A percentile compares a stretch with the other conserved stretches of the same genome.
These are phyloP conservation scores for Melinaea menophilus DNA, from an alignment of 2,888 invertebrate species.

Conservation along the genomic window DNA sequence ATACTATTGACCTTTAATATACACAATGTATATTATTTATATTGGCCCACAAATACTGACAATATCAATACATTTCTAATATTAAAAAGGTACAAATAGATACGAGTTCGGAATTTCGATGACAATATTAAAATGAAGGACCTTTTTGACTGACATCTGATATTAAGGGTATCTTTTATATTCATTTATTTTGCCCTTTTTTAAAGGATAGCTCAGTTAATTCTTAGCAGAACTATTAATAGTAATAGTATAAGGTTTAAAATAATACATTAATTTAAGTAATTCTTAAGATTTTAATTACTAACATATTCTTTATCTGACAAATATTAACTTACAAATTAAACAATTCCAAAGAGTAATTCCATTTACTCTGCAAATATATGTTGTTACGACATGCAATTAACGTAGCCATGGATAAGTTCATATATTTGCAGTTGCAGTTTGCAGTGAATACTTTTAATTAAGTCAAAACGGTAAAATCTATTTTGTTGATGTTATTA, in stretches of 20 bases:
- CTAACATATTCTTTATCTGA: slow-evolving; percentile 44
- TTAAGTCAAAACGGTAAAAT: too few species aligned
- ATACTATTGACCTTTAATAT: too few species aligned
- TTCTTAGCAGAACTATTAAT: too few species aligned
- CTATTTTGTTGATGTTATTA: too few species aligned
- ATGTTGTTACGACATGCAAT: slow-evolving; percentile 34
- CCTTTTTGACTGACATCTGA: neutral
- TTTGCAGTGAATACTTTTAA: too few species aligned
- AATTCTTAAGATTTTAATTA: slow-evolving; percentile 11
- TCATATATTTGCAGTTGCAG: neutral
- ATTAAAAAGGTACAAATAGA: neutral
- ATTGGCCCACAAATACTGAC: too few species aligned
- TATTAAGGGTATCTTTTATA: too few species aligned
- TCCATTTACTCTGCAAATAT: slow-evolving; percentile 57
- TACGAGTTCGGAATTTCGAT: neutral
- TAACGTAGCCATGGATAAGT: neutral
- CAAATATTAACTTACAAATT: slow-evolving; percentile 54
- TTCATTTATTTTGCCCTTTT: too few species aligned
- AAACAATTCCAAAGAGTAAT: slow-evolving; percentile 53
- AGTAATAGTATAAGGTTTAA: too few species aligned
- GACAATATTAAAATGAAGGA: neutral
- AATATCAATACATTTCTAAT: too few species aligned
- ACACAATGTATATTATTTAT: too few species aligned
- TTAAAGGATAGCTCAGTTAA: too few species aligned
- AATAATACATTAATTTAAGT: neutral